Evolutionary conservation across 1,140 invertebrate species (phyloP).

Genomic region (Semibalanus balanoides): DNA sequence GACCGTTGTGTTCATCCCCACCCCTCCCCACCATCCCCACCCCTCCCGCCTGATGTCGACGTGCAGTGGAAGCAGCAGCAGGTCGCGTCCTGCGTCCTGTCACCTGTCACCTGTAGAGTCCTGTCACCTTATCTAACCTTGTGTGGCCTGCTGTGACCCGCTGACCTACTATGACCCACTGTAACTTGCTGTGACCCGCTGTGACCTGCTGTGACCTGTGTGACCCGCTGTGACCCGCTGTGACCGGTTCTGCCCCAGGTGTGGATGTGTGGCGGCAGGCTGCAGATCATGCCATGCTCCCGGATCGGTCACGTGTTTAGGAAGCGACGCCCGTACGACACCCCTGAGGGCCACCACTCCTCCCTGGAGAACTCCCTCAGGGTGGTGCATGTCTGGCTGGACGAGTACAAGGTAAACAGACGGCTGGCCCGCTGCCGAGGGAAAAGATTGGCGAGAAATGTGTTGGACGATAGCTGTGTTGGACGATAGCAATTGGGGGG

Average conservation of each 20-base stretch:
- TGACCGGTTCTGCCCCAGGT: slow-evolving; percentile 42
- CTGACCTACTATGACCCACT: not conserved
- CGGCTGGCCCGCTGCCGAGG: too few species aligned
- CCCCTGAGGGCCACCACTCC: slow-evolving; percentile 59
- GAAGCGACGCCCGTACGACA: slow-evolving; percentile 69
- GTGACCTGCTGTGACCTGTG: too few species aligned
- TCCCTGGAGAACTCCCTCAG: slow-evolving; percentile 74
- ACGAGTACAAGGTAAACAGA: slow-evolving; percentile 80
- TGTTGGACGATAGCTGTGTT: too few species aligned
- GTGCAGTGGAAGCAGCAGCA: too few species aligned
- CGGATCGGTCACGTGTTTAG: slow-evolving; percentile 93
- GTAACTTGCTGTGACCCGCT: not conserved
- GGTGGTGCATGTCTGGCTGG: slow-evolving; percentile 85
- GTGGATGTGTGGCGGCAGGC: slow-evolving; percentile 94
- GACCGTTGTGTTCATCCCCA: too few species aligned
- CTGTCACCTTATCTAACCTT: not conserved
- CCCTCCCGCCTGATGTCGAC: too few species aligned
- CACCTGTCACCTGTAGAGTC: too few species aligned
- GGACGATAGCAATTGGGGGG: too few species aligned
- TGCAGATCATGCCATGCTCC: slow-evolving; percentile 87
- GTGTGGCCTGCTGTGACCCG: not conserved
- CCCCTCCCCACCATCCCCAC: not conserved
- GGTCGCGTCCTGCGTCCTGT: too few species aligned
- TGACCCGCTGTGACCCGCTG: too few species aligned
- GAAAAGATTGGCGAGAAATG: too few species aligned